Evolutionary conservation across 2,797 vertebrate genomes (phyloP), one percentile per base, ranked within the genome.

Genomic region (Lycodopsis pacificus): DNA sequence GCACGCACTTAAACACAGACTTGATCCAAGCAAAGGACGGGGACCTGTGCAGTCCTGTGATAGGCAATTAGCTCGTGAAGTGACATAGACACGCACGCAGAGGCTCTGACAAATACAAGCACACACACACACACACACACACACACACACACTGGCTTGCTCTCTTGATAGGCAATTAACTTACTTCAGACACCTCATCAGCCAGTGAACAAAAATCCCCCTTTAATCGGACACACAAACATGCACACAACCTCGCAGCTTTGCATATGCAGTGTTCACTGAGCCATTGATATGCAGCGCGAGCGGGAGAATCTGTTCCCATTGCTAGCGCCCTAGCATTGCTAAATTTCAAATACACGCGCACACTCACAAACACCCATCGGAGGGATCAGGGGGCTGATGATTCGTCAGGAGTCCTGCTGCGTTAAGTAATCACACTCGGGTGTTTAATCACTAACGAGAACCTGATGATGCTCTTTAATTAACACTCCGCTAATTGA

Each of bases 391-490:
- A 84, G 84, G 84, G 88, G 88, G 85, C 82, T 95, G 96, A 96
- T 96, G 96, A 96, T 95, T 96, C 95, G 94, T 96, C 95, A 95
- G 95, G 95, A 96, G 92, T 95, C 96, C 90, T 93, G 96, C 96
- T 95, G 96, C 95, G 96, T 93, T 93, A 95, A 95, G 96, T 96
- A 96, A 97, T 96, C 96, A 96, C 95, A 95, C 96, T 95, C 92
- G 93, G 95, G 96, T 96, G 96, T 96, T 97, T 97, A 97, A 97
- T 97, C 95, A 96, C 95, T 96, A 97, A 97, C 96, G 96, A 96
- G 96, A 95, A 96, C 95, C 96, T 94, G 96, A 97, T 95, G 94
- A 96, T 95, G 96, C 93, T 95, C 96, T 97, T 96, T 97, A 96
- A 97, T 96, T 96, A 97, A 93, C 90, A 86, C 89, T 80, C 77